Percentiles rank a stretch among this genome's conserved stretches.
Evolutionary conservation across 2,888 invertebrate genomes (phyloP).

Genomic region (Folsomia candida): DNA sequence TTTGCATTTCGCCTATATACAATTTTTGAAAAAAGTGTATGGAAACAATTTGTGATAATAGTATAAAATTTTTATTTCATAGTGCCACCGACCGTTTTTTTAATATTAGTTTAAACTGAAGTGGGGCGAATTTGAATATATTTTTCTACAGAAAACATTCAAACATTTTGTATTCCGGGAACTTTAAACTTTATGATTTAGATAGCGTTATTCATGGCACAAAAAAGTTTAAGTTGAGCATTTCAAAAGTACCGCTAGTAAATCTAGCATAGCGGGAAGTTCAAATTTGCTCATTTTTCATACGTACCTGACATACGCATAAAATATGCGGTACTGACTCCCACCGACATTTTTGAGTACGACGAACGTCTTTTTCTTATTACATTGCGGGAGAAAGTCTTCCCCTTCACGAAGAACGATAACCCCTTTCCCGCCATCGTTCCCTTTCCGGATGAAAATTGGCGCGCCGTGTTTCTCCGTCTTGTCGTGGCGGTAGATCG

Average conservation of each 20-base stretch:
- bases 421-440: conserved; percentile 6
- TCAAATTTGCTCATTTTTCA: too few species aligned
- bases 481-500: not conserved
- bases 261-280: too few species aligned
- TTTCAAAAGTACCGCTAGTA: too few species aligned
- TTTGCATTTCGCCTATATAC: too few species aligned
- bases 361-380: not conserved
- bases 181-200: too few species aligned
- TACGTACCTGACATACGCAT: conserved; percentile 10
- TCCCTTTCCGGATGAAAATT: not conserved
- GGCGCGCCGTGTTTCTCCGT: not conserved
- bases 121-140: not conserved
- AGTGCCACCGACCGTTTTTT: not conserved
- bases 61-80: too few species aligned
- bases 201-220: too few species aligned
- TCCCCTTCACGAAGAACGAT: conserved; percentile 4
- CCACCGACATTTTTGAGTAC: not conserved
- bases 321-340: not conserved
- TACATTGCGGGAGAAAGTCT: not conserved
- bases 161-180: too few species aligned
- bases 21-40: too few species aligned
- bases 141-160: too few species aligned
- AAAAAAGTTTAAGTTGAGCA: too few species aligned
- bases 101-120: not conserved
- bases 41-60: too few species aligned